phyloP scores from a whole-genome alignment of 2,888 invertebrate genomes.

The Pardosa pseudoannulata region DNA sequence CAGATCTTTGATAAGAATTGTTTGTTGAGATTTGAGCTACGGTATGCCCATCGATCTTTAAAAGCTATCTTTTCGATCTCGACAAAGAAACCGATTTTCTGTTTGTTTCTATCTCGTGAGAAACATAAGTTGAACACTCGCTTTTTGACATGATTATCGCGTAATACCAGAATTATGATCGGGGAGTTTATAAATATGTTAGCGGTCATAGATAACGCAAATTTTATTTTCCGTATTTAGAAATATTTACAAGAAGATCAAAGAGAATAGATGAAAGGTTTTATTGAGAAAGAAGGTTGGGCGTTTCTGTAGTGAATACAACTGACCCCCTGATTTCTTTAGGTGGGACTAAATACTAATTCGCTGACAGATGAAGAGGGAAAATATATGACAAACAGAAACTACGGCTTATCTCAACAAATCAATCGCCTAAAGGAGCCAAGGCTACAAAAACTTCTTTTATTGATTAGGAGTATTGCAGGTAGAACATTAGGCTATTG shows the following conservation, averaged over 20 bases:
- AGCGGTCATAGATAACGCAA: constrained; percentile 23
- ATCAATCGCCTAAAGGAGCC: no score
- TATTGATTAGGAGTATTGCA: no score
- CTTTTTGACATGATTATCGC: constrained; percentile 60
- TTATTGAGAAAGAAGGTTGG: no score
- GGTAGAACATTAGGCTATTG: no score
- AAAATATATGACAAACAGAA: neutral
- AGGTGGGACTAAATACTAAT: no score
- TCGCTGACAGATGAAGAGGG: neutral
- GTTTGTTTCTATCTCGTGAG: constrained; percentile 48
- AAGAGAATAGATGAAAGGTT: constrained; percentile 16
- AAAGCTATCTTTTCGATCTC: constrained; percentile 8
- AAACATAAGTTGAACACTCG: constrained; percentile 60
- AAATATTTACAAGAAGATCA: constrained; percentile 56
- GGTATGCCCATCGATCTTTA: neutral
- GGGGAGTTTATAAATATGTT: constrained; percentile 45
- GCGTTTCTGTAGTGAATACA: no score
- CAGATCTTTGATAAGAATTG: constrained; percentile 28
- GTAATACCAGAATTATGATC: constrained; percentile 44
- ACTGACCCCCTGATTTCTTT: no score
- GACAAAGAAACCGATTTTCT: constrained; percentile 44
- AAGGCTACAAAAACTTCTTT: no score
- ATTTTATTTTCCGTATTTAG: constrained; percentile 31
- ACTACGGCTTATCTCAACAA: no score
- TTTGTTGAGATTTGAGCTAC: constrained; percentile 41